Base-by-base conservation (phyloP, 1,140 invertebrate species). In the Streblospio benedicti region DNA sequence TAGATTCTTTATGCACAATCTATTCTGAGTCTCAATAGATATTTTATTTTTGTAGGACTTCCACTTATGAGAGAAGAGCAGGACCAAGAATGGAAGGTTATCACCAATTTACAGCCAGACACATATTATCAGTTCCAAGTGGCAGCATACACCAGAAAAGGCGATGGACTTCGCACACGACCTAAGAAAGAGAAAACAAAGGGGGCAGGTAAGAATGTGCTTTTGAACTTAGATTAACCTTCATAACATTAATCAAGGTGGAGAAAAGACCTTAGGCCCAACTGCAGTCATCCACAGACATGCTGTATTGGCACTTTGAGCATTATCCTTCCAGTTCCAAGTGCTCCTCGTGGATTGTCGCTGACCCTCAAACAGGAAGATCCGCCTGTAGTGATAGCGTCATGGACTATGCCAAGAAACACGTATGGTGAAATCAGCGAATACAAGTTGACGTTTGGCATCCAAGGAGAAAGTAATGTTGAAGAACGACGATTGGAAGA, bases 61-160 rank as follows among this genome's bases (percentile, higher is more conserved):
- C n/a, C n/a, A n/a, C n/a, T n/a, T n/a, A n/a, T n/a, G n/a, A n/a
- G n/a, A n/a, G n/a, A n/a, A n/a, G n/a, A n/a, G n/a, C n/a, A n/a
- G n/a, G n/a, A n/a, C n/a, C n/a, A n/a, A n/a, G n/a, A n/a, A n/a
- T n/a, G n/a, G n/a, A 87, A 90, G 70, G 83, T 87, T 62, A 92
- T 93, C 69, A 85, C 96, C 4, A 87, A 86, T 4, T 88, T 87
- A 3, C 89, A 95, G 74, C 92, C 94, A 0, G 92, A 96, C 68
- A 96, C 93, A 0, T 83, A 84, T 43, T 97, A 97, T 74, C 85
- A 86, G n/a, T 71, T 83, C 27, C 71, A 77, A 60, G 92, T 97
- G 27, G 91, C 92, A 0, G 94, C 92, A 0, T 79, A 95, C 28
- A 96, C 93, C 0, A 83, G 93, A 47, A 96, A 94, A 77, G 93